phyloP scores from a whole-genome alignment of 2,113 vertebrate species.

The Odontophorus gujanensis region DNA sequence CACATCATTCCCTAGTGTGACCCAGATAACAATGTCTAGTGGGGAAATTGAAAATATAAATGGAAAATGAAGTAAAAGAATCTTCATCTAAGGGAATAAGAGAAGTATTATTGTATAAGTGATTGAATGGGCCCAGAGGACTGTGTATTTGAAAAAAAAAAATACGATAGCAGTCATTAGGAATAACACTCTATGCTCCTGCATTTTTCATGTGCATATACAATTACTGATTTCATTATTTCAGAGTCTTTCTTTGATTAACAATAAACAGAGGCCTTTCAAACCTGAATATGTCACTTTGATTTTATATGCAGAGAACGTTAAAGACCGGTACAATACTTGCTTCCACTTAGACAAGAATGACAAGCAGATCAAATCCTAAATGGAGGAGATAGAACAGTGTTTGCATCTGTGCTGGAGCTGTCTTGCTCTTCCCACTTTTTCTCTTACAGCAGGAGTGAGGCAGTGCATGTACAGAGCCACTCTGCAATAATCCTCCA shows the following conservation, averaged over 20 bases:
- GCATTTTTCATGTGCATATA: slow-evolving; percentile 74
- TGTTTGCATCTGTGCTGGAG: slow-evolving; percentile 30
- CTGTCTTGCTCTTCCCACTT: neutral
- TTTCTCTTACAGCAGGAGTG: neutral
- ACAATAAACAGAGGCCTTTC: slow-evolving; percentile 73
- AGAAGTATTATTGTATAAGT: slow-evolving; percentile 79
- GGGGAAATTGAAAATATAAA: slow-evolving; percentile 85
- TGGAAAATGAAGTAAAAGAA: slow-evolving; percentile 84
- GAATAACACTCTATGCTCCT: slow-evolving; percentile 60
- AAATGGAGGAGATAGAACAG: slow-evolving; percentile 44
- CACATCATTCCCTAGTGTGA: slow-evolving; percentile 80
- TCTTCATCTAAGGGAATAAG: slow-evolving; percentile 75
- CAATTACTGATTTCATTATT: slow-evolving; percentile 76
- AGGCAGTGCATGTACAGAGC: neutral
- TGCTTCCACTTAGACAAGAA: slow-evolving; percentile 63
- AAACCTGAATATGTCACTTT: slow-evolving; percentile 70
- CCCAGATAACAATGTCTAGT: slow-evolving; percentile 86
- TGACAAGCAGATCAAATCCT: slow-evolving; percentile 67
- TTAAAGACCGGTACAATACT: slow-evolving; percentile 59
- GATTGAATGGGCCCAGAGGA: slow-evolving; percentile 77
- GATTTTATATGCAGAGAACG: slow-evolving; percentile 63
- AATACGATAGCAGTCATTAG: slow-evolving; percentile 68
- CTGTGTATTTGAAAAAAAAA: slow-evolving; percentile 58
- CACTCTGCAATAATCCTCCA: neutral
- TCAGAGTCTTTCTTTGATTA: slow-evolving; percentile 78